Percentiles rank a stretch among this genome's conserved stretches.
Conservation (phyloP, 2,888 invertebrate species). For the Ophion slaviceki region DNA sequence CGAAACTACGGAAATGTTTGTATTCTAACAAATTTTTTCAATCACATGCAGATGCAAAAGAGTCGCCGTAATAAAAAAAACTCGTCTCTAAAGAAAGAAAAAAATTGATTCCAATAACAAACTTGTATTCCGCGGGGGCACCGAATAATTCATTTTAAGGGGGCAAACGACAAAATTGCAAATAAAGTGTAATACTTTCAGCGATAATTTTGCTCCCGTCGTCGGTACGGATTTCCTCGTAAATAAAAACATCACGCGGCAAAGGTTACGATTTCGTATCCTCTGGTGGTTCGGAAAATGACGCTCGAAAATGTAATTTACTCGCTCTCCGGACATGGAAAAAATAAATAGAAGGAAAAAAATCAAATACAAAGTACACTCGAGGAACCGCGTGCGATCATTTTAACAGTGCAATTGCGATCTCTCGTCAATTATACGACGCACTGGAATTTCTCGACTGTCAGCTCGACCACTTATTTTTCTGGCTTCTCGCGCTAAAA, state of each 20-base stretch:
- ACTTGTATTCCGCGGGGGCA: neutral
- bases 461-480: neutral
- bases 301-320: neutral
- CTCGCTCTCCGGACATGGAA: neutral
- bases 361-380: neutral
- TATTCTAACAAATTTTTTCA: too few species aligned
- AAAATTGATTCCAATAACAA: neutral
- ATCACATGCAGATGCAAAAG: neutral
- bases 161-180: neutral
- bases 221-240: neutral
- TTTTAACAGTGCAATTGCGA: neutral
- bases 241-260: neutral
- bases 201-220: neutral
- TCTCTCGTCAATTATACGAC: neutral
- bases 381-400: too few species aligned
- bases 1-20: too few species aligned
- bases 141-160: neutral
- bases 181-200: neutral
- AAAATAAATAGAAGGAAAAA: neutral
- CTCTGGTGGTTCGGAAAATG: neutral
- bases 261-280: neutral
- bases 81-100: neutral
- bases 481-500: neutral
- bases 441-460: neutral
- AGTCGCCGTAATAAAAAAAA: neutral